Conservation (phyloP, 2,797 vertebrate genomes). For the Eulemur mongoz region DNA sequence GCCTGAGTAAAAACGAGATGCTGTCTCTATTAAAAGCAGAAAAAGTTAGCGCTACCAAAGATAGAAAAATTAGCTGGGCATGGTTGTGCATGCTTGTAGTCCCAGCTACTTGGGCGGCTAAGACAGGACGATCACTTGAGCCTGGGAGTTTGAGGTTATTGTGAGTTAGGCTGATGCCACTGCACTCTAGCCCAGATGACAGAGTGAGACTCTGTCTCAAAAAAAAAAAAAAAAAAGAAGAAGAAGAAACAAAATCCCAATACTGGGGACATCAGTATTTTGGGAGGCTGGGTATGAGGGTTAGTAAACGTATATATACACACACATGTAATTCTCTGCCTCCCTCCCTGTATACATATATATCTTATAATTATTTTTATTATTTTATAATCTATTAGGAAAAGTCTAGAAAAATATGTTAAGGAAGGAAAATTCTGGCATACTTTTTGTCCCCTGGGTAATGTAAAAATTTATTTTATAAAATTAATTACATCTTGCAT, state of each 20-base stretch:
- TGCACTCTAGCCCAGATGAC: too few species aligned
- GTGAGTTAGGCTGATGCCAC: too few species aligned
- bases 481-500: not conserved
- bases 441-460: not conserved
- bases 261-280: not conserved
- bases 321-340: not conserved
- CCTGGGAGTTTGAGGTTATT: not conserved
- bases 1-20: too few species aligned
- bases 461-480: constrained; percentile 16
- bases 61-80: not conserved
- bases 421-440: not conserved
- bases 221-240: too few species aligned
- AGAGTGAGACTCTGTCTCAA: too few species aligned
- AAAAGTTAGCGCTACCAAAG: too few species aligned
- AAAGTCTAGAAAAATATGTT: not conserved
- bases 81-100: not conserved
- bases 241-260: not conserved
- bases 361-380: not conserved
- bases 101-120: not conserved
- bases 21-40: too few species aligned
- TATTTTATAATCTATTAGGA: not conserved
- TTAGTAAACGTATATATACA: not conserved
- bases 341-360: not conserved
- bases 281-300: not conserved
- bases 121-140: not conserved